Base-by-base conservation (phyloP, 2,888 invertebrate genomes). In the Operophtera brumata region DNA sequence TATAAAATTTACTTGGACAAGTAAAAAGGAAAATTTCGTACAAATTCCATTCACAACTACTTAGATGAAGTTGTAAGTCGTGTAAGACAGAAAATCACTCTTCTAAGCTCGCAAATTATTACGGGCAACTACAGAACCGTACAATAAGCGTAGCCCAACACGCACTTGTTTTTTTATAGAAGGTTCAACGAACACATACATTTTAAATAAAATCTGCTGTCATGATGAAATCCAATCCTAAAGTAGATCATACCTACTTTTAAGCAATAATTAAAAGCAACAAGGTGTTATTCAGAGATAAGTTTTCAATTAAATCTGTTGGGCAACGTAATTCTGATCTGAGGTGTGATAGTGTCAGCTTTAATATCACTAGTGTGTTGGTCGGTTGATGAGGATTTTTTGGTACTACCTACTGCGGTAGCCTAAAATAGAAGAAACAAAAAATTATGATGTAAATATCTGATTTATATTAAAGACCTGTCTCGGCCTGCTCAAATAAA, bases 291-390 rank as follows among this genome's bases (percentile, higher is more conserved):
- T 64, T 64, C 59, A 36, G 47, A 65, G 65, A 67, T 72, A 69
- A 65, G 48, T 65, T 67, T 72, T 72, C 69, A 71, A 73, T 73
- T 73, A 71, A 63, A 47, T 55, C 41, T 45, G 55, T 64, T 58
- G 50, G 46, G 61, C 53, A 61, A 61, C 57, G 57, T 61, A 57
- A 47, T 43, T 48, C 14, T 47, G 59, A 46, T 59, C 13, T 42
- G 42, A 50, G 47, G 9, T 9, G 51, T 39, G 71, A 71, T 71
- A 69, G 3, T 64, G 71, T 66, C 67, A 59, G 51, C 51, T 62
- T 63, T 65, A 66, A 70, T 69, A 65, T 63, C 56, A 54, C n/a
- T n/a, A n/a, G n/a, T n/a, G n/a, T n/a, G n/a, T n/a, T 37, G 54
- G 40, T 57, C 54, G 42, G 37, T 44, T 63, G 60, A 69, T 57